Conservation (phyloP, 1,140 invertebrate genomes). For the Phymastichus coffea region DNA sequence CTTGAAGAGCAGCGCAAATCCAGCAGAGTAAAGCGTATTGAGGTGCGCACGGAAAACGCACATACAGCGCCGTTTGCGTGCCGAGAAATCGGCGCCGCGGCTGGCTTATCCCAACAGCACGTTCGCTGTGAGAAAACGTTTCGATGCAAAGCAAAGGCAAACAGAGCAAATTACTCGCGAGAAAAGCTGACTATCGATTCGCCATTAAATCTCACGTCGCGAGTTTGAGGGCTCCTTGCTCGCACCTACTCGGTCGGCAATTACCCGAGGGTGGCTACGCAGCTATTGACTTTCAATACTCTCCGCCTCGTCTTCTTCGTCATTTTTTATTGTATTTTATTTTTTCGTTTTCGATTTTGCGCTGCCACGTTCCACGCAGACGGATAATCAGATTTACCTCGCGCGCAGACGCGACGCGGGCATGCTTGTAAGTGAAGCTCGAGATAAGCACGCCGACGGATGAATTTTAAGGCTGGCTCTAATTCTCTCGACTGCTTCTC, state of each 20-base stretch:
- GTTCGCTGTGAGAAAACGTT: too few species aligned
- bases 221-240: not conserved
- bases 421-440: conserved; percentile 30
- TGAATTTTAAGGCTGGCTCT: too few species aligned
- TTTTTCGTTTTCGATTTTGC: not conserved
- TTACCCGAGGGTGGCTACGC: conserved; percentile 8
- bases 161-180: conserved; percentile 5
- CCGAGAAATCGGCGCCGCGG: too few species aligned
- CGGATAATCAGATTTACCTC: conserved; percentile 39
- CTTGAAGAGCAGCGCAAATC: too few species aligned
- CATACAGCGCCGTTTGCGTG: too few species aligned
- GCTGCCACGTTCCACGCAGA: conserved; percentile 14
- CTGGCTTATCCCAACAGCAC: too few species aligned
- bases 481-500: too few species aligned
- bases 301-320: not conserved
- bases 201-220: conserved; percentile 12
- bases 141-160: conserved; percentile 19
- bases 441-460: conserved; percentile 28
- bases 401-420: conserved; percentile 12
- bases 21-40: too few species aligned
- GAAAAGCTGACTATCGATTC: conserved; percentile 18
- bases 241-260: not conserved
- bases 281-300: conserved; percentile 21
- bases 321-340: too few species aligned
- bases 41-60: too few species aligned